Evolutionary conservation across 2,113 vertebrate genomes (phyloP).

Genomic region (Aix galericulata): DNA sequence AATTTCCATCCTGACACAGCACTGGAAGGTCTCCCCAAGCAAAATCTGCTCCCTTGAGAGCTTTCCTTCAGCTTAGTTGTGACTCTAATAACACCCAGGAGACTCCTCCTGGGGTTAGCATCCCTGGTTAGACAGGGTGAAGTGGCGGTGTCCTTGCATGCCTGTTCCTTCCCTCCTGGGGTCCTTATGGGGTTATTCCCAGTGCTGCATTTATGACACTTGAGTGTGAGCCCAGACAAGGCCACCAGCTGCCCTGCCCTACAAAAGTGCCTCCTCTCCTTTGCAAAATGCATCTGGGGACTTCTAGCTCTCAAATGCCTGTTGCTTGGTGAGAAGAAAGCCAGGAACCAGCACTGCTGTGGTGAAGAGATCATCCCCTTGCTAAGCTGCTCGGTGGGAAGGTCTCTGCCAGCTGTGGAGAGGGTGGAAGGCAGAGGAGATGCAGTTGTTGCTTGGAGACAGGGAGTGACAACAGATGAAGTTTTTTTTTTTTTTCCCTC

Average conservation of each 20-base stretch:
- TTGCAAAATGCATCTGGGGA: background rate
- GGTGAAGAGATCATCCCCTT: background rate
- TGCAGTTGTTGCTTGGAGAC: conserved; percentile 44
- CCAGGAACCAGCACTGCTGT: background rate
- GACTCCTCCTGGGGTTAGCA: background rate
- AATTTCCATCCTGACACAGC: conserved; percentile 18
- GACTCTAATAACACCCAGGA: background rate
- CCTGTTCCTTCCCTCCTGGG: background rate
- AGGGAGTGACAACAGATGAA: background rate
- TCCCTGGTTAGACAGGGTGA: background rate
- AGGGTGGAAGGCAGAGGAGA: conserved; percentile 24
- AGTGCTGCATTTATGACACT: background rate
- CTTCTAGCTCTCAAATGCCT: background rate
- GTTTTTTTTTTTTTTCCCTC: fast-evolving
- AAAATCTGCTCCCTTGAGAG: background rate
- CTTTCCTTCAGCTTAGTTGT: background rate
- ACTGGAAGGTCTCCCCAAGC: background rate
- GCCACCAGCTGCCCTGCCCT: background rate
- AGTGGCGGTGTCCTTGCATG: background rate
- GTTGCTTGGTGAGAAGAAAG: background rate
- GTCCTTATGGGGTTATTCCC: background rate
- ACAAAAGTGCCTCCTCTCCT: background rate
- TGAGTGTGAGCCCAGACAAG: background rate
- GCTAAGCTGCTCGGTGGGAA: background rate
- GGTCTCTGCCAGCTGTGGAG: conserved; percentile 31